Conservation (phyloP, 2,888 invertebrate species). For the Nomada ruficornis region DNA sequence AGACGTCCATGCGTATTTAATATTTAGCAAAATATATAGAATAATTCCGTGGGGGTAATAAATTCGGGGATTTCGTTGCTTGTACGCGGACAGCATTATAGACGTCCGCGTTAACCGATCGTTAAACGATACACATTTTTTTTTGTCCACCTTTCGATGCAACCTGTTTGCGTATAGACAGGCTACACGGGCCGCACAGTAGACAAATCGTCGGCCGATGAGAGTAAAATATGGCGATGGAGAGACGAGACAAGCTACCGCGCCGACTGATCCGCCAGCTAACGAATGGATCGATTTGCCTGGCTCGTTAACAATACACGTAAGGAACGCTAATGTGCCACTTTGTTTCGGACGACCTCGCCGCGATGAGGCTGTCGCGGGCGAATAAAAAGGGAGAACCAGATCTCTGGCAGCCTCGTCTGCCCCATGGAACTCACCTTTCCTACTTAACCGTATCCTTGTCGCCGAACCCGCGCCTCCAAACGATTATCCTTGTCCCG, state of each 20-base stretch:
- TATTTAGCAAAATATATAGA: neutral
- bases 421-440: conserved; percentile 15
- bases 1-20: conserved; percentile 6
- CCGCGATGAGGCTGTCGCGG: conserved; percentile 56
- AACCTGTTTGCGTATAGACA: conserved; percentile 31
- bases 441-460: conserved; percentile 32
- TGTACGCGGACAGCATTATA: neutral
- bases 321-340: conserved; percentile 70
- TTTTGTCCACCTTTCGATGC: conserved; percentile 1
- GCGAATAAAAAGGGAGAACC: conserved; percentile 55
- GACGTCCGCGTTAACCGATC: conserved; percentile 9
- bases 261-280: conserved; percentile 64
- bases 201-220: conserved; percentile 68
- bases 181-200: conserved; percentile 30
- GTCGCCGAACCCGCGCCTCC: conserved; percentile 27
- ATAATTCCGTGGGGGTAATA: neutral
- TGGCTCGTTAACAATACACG: conserved; percentile 73
- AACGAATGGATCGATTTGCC: conserved; percentile 74
- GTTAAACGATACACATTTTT: conserved; percentile 32
- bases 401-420: conserved; percentile 39
- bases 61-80: neutral
- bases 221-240: conserved; percentile 65
- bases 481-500: conserved; percentile 52
- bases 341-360: conserved; percentile 71
- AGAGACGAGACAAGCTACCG: conserved; percentile 70